Percentiles rank a stretch among this genome's conserved stretches.
Evolutionary conservation across 2,113 vertebrate genomes (phyloP).

Genomic region (Syrmaticus mikado): DNA sequence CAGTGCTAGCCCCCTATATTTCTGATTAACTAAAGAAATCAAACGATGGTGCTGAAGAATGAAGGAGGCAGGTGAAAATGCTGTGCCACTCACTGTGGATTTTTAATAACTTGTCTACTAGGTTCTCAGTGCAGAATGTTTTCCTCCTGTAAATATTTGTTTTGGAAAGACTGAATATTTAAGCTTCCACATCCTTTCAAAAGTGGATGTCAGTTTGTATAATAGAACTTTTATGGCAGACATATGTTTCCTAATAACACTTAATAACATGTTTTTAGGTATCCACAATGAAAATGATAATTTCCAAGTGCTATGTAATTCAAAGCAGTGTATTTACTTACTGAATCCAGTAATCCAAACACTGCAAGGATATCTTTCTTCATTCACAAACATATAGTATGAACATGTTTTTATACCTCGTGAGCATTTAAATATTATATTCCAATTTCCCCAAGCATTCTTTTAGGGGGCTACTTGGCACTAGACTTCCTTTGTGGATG

Average conservation of each 20-base stretch:
- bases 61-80: background rate
- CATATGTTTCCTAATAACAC: background rate
- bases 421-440: background rate
- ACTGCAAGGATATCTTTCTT: background rate
- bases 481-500: background rate
- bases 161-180: background rate
- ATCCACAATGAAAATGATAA: conserved; percentile 4
- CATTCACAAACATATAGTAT: background rate
- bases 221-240: conserved; percentile 2
- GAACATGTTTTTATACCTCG: background rate
- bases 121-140: background rate
- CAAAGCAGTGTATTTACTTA: background rate
- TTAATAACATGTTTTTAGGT: conserved; percentile 39
- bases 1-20: background rate
- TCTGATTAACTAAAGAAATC: background rate
- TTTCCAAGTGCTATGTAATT: background rate
- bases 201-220: background rate
- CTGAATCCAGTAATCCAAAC: conserved; percentile 8
- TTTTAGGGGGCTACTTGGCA: background rate
- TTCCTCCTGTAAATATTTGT: background rate
- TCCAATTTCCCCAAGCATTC: background rate
- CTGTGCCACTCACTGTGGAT: background rate
- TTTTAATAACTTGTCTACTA: background rate
- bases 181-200: background rate
- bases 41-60: background rate